A percentile compares a stretch with the other conserved stretches of the same genome.
Conservation (phyloP, 2,113 vertebrate species). For the Bubo blakistoni region DNA sequence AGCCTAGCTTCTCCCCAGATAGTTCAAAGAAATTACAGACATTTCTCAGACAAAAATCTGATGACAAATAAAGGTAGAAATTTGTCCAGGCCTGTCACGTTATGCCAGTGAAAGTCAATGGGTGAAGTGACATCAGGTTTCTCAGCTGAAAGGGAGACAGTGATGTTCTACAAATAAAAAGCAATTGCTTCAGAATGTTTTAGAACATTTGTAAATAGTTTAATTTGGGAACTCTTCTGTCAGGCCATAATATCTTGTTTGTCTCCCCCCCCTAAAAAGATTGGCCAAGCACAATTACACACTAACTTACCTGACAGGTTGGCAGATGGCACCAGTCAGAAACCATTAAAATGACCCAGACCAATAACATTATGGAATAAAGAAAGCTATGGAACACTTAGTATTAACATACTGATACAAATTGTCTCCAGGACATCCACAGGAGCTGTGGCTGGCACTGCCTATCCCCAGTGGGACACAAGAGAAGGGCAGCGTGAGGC, state of each 20-base stretch:
- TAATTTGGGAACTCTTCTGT: not conserved
- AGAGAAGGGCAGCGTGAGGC: not conserved
- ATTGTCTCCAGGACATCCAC: not conserved
- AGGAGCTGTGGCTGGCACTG: not conserved
- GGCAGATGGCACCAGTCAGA: not conserved
- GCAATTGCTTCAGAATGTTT: not conserved
- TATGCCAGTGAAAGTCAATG: not conserved
- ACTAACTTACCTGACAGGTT: not conserved
- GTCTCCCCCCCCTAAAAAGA: not conserved
- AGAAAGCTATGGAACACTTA: not conserved
- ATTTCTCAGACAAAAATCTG: not conserved
- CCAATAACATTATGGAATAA: not conserved
- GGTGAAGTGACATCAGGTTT: not conserved
- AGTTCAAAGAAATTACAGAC: not conserved
- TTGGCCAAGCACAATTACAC: not conserved
- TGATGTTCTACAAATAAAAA: not conserved
- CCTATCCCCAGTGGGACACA: accelerated
- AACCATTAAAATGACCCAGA: not conserved
- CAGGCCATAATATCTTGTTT: not conserved
- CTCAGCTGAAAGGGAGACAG: not conserved
- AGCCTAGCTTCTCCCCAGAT: not conserved
- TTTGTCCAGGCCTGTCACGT: not conserved
- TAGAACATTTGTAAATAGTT: not conserved
- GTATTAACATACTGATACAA: not conserved
- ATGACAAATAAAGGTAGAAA: not conserved